Evolutionary conservation across 2,888 invertebrate genomes (phyloP).

Genomic region (Hemicrepidius hirtus): DNA sequence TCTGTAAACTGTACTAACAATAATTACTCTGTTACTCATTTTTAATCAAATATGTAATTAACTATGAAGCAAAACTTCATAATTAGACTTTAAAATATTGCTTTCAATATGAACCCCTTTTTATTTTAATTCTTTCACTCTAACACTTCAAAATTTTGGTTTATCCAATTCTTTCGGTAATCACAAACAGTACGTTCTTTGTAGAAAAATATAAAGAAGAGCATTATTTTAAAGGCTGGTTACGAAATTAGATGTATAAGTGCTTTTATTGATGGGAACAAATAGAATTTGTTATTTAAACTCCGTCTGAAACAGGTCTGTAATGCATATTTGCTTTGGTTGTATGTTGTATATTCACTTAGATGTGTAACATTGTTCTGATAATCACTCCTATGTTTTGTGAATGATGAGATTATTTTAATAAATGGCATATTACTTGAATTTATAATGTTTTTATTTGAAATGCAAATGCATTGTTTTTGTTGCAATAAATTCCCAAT

Average conservation of each 20-base stretch:
- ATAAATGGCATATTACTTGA: conserved; percentile 57
- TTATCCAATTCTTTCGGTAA: too few relatives aligned
- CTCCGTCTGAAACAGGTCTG: conserved; percentile 31
- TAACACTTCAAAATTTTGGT: too few relatives aligned
- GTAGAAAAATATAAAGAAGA: too few relatives aligned
- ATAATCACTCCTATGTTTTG: conserved; percentile 58
- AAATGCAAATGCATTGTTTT: too few relatives aligned
- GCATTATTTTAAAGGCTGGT: conserved; percentile 9
- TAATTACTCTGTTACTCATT: not conserved
- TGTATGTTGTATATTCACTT: conserved; percentile 44
- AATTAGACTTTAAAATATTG: conserved; percentile 8
- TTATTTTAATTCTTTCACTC: conserved; percentile 12
- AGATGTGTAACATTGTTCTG: conserved; percentile 51
- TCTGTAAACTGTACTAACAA: conserved; percentile 3
- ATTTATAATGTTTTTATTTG: not conserved
- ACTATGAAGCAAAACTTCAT: conserved; percentile 1
- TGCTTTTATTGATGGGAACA: conserved; percentile 42
- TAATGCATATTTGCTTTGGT: conserved; percentile 47
- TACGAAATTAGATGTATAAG: conserved; percentile 36
- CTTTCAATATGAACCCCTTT: not conserved
- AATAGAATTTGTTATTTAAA: conserved; percentile 31
- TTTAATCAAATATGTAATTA: conserved; percentile 17
- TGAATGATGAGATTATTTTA: conserved; percentile 61
- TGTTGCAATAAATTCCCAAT: too few relatives aligned
- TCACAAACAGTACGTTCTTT: too few relatives aligned